Conservation (phyloP, 2,113 vertebrate genomes). For the Progne subis region DNA sequence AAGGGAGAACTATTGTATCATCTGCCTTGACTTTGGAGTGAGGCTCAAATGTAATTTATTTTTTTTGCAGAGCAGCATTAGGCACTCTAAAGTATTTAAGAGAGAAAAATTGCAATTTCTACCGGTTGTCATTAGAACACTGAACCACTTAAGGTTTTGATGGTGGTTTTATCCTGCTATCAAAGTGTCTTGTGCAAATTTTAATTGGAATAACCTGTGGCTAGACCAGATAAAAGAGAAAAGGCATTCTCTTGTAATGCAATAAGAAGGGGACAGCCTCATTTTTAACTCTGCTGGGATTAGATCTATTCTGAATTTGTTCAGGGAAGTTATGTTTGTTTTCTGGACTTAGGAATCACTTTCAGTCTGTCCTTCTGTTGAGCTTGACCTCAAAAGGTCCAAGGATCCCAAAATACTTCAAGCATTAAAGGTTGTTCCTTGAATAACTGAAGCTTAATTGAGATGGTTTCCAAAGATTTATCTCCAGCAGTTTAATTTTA, state of each 20-base stretch:
- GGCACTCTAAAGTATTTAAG: constrained; percentile 47
- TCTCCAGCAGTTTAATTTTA: neutral
- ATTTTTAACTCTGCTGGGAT: neutral
- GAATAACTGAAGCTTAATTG: neutral
- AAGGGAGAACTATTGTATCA: constrained; percentile 9
- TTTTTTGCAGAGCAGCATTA: constrained; percentile 52
- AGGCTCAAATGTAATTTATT: constrained; percentile 19
- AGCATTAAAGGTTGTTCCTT: constrained; percentile 3
- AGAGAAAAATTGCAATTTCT: constrained; percentile 38
- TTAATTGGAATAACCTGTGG: constrained; percentile 45
- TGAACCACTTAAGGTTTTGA: constrained; percentile 5
- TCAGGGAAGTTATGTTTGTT: neutral
- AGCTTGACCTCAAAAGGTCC: constrained; percentile 16
- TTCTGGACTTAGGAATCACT: constrained; percentile 27
- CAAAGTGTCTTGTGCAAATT: constrained; percentile 25
- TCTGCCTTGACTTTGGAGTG: constrained; percentile 19
- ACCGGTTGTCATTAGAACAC: constrained; percentile 47
- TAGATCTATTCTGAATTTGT: constrained; percentile 22
- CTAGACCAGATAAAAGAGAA: constrained; percentile 31
- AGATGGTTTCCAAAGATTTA: neutral
- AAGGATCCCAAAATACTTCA: neutral
- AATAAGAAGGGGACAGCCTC: neutral
- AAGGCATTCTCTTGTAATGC: neutral
- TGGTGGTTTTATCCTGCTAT: constrained; percentile 17
- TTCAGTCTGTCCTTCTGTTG: constrained; percentile 16